phyloP scores from a whole-genome alignment of 2,888 invertebrate genomes.

The Globia sparganii region DNA sequence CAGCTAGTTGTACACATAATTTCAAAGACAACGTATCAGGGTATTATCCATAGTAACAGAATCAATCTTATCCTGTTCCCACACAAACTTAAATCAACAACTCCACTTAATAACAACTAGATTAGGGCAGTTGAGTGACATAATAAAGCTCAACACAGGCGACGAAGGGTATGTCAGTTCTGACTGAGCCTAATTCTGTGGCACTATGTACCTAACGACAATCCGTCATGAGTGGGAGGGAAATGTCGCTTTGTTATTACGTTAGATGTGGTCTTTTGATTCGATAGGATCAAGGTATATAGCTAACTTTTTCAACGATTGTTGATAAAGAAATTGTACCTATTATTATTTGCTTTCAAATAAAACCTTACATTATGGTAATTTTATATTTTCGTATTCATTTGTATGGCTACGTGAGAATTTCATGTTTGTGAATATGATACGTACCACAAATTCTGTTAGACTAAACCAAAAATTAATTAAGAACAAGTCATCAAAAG shows the following conservation, averaged over 20 bases:
- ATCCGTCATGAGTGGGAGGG: constrained; percentile 23
- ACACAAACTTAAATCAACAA: constrained; percentile 1
- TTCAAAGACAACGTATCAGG: not conserved
- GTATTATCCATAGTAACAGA: not conserved
- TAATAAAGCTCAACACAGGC: constrained; percentile 15
- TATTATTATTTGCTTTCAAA: not conserved
- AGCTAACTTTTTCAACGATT: not conserved
- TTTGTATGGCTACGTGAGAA: not conserved
- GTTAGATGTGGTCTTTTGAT: constrained; percentile 26
- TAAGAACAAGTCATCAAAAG: not conserved
- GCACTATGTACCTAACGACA: constrained; percentile 10
- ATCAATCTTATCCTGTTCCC: not conserved
- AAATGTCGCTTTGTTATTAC: constrained; percentile 14
- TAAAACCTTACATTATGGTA: not conserved
- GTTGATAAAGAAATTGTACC: not conserved
- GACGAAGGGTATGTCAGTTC: constrained; percentile 14
- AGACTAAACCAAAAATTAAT: not conserved
- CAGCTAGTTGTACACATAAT: not conserved
- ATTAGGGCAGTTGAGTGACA: constrained; percentile 29
- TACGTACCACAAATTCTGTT: not conserved
- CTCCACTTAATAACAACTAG: not conserved
- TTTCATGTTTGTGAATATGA: not conserved
- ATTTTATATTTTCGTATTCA: not conserved
- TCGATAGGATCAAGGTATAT: not conserved
- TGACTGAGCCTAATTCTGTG: constrained; percentile 29